Evolutionary conservation across 2,797 vertebrate species (phyloP).

Genomic region (Erethizon dorsatum): DNA sequence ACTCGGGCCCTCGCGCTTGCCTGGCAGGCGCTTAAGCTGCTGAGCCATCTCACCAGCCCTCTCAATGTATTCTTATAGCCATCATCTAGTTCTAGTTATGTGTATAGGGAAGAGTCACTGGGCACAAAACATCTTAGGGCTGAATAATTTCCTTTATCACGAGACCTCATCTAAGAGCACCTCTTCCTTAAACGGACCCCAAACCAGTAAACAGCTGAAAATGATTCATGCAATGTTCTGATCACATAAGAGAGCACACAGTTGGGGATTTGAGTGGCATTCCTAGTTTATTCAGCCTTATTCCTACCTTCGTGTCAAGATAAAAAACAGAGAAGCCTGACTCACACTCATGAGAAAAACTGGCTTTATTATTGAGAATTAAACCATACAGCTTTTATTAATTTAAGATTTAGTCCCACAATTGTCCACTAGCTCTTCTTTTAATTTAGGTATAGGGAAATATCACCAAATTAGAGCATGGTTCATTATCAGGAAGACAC

Average conservation of each 20-base stretch:
- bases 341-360: conserved; percentile 8
- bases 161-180: background rate
- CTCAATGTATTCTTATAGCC: background rate
- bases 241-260: background rate
- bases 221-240: conserved; percentile 58
- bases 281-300: conserved; percentile 64
- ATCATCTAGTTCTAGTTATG: background rate
- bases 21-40: too few species aligned
- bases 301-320: conserved; percentile 24
- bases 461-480: background rate
- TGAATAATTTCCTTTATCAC: background rate
- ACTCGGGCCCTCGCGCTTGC: too few species aligned
- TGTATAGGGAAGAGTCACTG: background rate
- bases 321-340: background rate
- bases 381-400: conserved; percentile 68
- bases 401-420: conserved; percentile 60
- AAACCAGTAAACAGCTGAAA: conserved; percentile 67
- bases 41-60: too few species aligned
- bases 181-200: background rate
- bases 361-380: conserved; percentile 76
- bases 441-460: conserved; percentile 66
- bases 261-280: conserved; percentile 52
- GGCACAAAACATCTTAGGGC: background rate
- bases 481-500: background rate
- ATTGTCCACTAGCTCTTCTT: background rate